Conservation (phyloP, 2,113 vertebrate genomes). For the mouse (Mus musculus) region GRCm39 chr5:89269001-89269500, state of each 20-base stretch:
- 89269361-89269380: neutral
- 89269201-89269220: neutral
- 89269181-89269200: neutral
- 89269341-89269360: neutral
- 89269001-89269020: neutral
- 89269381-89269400: neutral
- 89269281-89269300: neutral
- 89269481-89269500: neutral
- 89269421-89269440: neutral
- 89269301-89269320: neutral
- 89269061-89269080: neutral
- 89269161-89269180: neutral
- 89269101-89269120: neutral
- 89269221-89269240: neutral
- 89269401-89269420: neutral
- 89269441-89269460: neutral
- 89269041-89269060: neutral
- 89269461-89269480: neutral
- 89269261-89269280: neutral
- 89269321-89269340: neutral
- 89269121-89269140: neutral
- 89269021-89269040: conserved; percentile 8
- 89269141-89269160: neutral
- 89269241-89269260: neutral
- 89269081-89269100: neutral